Base-by-base conservation (phyloP, 2,888 invertebrate species). In the Orthosia cruda region DNA sequence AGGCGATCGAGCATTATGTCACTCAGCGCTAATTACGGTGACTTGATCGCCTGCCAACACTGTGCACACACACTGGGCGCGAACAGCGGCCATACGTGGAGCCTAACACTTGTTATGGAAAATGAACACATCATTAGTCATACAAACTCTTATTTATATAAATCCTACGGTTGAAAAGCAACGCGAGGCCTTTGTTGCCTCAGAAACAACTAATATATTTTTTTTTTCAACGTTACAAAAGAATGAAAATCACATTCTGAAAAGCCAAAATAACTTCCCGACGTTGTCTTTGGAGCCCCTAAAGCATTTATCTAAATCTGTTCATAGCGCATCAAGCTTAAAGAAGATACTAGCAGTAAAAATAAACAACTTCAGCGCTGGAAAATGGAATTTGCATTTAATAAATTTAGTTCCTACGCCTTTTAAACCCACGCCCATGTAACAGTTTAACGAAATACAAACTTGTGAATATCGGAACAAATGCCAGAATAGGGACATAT, bases 21-120 rank as follows among this genome's bases (percentile, higher is more conserved):
- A 89, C 83, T 92, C 89, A 89, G 83, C 87, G 83, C 82, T 88
- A 88, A 91, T 91, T 89, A 87, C 87, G 74, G 77, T 80, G 81
- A 85, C 74, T 93, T 93, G 94, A 92, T 71, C 81, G 81, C 88
- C 87, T 94, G 94, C 94, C 94, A 94, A 92, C 85, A 88, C 87
- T 88, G 71, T 77, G 79, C 80, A 61, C 84, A 76, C 84, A 87
- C 85, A 86, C 88, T 86, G 76, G 79, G 81, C 77, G 85, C 74
- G 50, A 74, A 87, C 74, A 83, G 87, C 84, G 84, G 74, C 68
- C 78, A 77, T 76, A 72, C 49, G 54, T 55, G 68, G 26, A 69
- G 66, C 71, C 57, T 70, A 50, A 57, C 20, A 59, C 66, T 77
- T 62, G 66, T 74, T 64, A 78, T 55, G 71, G 63, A 49, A 74